Conservation (phyloP, 2,797 vertebrate species). For the Periophthalmus magnuspinnatus region DNA sequence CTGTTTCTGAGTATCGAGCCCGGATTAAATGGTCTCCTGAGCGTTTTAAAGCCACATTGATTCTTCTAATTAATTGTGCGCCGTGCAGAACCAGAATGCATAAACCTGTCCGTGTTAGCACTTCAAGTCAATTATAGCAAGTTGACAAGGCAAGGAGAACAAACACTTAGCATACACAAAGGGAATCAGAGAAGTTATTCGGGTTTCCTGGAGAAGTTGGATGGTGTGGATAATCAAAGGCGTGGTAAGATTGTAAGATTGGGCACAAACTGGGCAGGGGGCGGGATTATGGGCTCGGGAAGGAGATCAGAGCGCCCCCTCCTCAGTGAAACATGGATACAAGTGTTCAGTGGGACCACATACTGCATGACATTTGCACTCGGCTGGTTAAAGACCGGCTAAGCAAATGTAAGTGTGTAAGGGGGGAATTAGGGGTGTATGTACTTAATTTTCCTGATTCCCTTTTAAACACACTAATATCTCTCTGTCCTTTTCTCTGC, state of each 20-base stretch:
- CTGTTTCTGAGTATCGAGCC: conserved; percentile 98
- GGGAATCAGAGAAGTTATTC: conserved; percentile 78
- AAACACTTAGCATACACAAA: conserved; percentile 77
- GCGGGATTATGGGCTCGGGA: conserved; percentile 74
- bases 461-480: background rate
- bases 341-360: conserved; percentile 20
- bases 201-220: conserved; percentile 77
- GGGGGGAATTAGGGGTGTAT: background rate
- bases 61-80: conserved; percentile 99
- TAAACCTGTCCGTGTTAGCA: conserved; percentile 87
- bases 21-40: conserved; percentile 99
- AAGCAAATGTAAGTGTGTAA: background rate
- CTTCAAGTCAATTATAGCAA: conserved; percentile 88
- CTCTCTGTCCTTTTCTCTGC: background rate
- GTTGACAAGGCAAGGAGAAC: conserved; percentile 81
- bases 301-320: conserved; percentile 65
- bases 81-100: conserved; percentile 87
- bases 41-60: conserved; percentile 98
- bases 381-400: conserved; percentile 15
- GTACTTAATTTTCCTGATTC: background rate
- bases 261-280: conserved; percentile 68
- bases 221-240: conserved; percentile 75
- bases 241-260: conserved; percentile 66
- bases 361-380: conserved; percentile 35
- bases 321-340: conserved; percentile 57